A percentile compares a stretch with the other conserved stretches of the same genome.
phyloP scores from a whole-genome alignment of 2,797 vertebrate genomes.

The Sebastes glaucus region DNA sequence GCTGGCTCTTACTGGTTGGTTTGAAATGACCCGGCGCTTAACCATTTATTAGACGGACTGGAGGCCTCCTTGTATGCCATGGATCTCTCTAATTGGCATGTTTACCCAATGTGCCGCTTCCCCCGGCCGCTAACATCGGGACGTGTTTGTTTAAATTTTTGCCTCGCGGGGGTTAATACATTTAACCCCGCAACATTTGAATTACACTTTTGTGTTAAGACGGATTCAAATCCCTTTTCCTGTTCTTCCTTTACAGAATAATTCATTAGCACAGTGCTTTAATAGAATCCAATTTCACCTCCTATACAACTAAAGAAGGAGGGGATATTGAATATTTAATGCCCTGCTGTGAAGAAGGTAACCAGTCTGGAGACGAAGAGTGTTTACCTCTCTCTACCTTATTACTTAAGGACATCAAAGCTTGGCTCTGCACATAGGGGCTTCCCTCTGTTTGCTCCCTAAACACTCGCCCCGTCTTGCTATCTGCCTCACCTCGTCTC shows the following conservation, averaged over 20 bases:
- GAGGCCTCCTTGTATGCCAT: slow-evolving; percentile 72
- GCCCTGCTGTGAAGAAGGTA: slow-evolving; percentile 50
- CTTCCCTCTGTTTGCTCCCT: slow-evolving; percentile 52
- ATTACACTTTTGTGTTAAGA: slow-evolving; percentile 41
- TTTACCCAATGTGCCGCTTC: slow-evolving; percentile 75
- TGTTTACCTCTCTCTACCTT: slow-evolving; percentile 55
- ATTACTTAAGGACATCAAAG: slow-evolving; percentile 71
- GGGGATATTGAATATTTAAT: slow-evolving; percentile 58
- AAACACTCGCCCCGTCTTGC: slow-evolving; percentile 44
- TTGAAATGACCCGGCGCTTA: slow-evolving; percentile 78
- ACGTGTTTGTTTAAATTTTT: slow-evolving; percentile 74
- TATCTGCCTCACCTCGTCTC: slow-evolving; percentile 42
- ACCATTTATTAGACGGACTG: slow-evolving; percentile 80
- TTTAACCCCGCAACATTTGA: slow-evolving; percentile 62
- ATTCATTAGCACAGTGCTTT: slow-evolving; percentile 32
- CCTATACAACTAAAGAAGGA: slow-evolving; percentile 22
- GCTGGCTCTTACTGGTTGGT: slow-evolving; percentile 76
- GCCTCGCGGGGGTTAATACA: slow-evolving; percentile 65
- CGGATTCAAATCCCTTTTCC: slow-evolving; percentile 25
- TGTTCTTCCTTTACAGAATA: slow-evolving; percentile 33
- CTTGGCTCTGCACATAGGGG: slow-evolving; percentile 32
- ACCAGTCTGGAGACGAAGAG: slow-evolving; percentile 37
- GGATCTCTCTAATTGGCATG: slow-evolving; percentile 81
- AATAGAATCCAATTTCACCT: slow-evolving; percentile 46
- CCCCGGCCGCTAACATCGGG: slow-evolving; percentile 51